Evolutionary conservation across 2,113 vertebrate genomes (phyloP).

Genomic region (Scophthalmus maximus): DNA sequence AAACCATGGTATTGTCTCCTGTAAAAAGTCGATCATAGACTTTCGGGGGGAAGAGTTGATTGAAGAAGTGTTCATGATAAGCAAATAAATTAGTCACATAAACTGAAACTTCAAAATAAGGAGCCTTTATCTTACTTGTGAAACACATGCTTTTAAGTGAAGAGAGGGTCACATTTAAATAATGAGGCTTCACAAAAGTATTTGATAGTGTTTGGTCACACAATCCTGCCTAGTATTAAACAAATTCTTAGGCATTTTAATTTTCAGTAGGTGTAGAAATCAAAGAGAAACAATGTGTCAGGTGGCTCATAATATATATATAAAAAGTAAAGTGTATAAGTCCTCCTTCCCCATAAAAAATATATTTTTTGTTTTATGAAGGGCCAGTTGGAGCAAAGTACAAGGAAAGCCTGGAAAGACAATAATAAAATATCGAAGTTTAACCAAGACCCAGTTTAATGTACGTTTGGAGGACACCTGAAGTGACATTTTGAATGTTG

Average conservation of each 20-base stretch:
- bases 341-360: conserved; percentile 17
- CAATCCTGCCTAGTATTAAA: no score
- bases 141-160: no score
- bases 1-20: no score
- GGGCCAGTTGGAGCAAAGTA: not conserved
- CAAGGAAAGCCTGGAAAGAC: not conserved
- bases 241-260: no score
- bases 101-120: not conserved
- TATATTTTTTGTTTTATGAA: conserved; percentile 35
- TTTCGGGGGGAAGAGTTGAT: no score
- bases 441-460: not conserved
- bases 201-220: not conserved
- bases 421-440: not conserved
- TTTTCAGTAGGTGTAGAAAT: no score
- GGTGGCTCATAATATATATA: not conserved
- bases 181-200: not conserved
- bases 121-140: not conserved
- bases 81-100: not conserved
- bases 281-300: not conserved
- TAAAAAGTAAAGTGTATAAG: not conserved
- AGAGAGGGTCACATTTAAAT: no score
- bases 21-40: no score
- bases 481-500: not conserved
- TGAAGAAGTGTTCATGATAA: not conserved
- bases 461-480: not conserved